Evolutionary conservation across 2,888 invertebrate genomes (phyloP).

Genomic region (Drosophila meridiana): DNA sequence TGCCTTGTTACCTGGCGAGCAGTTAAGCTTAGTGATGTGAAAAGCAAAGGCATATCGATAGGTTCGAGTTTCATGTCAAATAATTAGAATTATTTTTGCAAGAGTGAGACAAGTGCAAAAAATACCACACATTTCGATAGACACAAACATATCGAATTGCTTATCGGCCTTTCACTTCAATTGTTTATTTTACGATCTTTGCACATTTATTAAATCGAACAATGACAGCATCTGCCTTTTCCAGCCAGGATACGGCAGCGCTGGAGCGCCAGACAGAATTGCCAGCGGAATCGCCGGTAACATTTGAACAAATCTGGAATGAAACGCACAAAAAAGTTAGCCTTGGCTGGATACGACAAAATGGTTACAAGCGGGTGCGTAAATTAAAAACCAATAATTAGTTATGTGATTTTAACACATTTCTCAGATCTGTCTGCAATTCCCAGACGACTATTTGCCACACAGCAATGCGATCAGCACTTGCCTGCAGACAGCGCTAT

Average conservation of each 20-base stretch:
- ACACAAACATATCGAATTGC: constrained; percentile 1
- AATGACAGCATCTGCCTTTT: constrained; percentile 81
- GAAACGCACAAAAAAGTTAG: constrained; percentile 79
- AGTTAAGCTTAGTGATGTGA: constrained; percentile 42
- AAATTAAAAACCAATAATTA: neutral
- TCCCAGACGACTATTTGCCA: constrained; percentile 92
- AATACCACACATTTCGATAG: constrained; percentile 26
- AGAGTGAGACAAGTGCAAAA: constrained; percentile 22
- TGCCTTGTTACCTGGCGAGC: constrained; percentile 34
- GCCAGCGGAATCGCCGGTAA: constrained; percentile 40
- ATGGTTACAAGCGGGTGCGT: constrained; percentile 88
- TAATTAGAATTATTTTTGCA: neutral
- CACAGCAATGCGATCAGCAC: constrained; percentile 89
- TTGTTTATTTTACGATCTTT: constrained; percentile 57
- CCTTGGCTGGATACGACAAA: constrained; percentile 89
- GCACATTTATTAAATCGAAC: constrained; percentile 29
- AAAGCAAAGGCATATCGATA: constrained; percentile 25
- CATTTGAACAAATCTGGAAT: constrained; percentile 83
- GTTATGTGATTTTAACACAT: neutral
- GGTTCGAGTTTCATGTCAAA: neutral
- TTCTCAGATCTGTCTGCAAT: constrained; percentile 94
- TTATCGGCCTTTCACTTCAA: constrained; percentile 45
- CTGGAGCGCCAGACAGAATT: constrained; percentile 79
- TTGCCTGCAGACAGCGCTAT: constrained; percentile 85
- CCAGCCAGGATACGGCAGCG: constrained; percentile 79